Base-by-base conservation (phyloP, 2,888 invertebrate species). In the Pristionchus maxplancki region DNA sequence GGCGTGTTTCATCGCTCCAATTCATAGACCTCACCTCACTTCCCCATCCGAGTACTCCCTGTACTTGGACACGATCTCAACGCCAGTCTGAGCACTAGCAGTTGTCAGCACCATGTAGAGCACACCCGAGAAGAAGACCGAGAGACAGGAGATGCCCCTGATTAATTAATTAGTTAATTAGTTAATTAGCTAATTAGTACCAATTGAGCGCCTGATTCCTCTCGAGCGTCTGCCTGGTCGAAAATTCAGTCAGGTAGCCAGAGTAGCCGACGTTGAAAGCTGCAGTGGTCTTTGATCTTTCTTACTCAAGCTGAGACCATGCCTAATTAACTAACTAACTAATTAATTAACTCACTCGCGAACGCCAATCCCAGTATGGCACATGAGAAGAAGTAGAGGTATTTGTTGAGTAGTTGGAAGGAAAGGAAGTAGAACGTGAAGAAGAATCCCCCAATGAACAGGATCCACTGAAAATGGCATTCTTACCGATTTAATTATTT, bases 21-120 rank as follows among this genome's bases (percentile, higher is more conserved):
- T n/a, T n/a, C n/a, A n/a, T n/a, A n/a, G n/a, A n/a, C n/a, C 78
- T 78, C 48, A 85, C 85, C 85, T 5, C 31, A 87, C 64, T 37
- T 87, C 86, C 9, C 58, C 50, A 34, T 87, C 71, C n/a, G 40
- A 40, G 50, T 87, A 87, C 50, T 87, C 86, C n/a, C 86, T 67
- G 71, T 71, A 87, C 34, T 87, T 44, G 28, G 64, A 37, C 3
- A 53, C 53, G 13, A 64, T 34, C 64, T 64, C 85, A 11, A 44
- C n/a, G 28, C 71, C 86, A 0, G 48, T 37, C 17, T 37, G 31
- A 1, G 5, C 13, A 34, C 50, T 71, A 0, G 31, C 28, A 20
- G 48, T 71, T 11, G 86, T 87, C 0, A 87, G 31, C 5, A 87
- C 20, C 44, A 71, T 87, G 86, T 87, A 87, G 34, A 87, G 50